These are phyloP conservation scores for Fissipunctia ypsillon DNA, from an alignment of 2,888 invertebrate species.

Conservation along the genomic window DNA sequence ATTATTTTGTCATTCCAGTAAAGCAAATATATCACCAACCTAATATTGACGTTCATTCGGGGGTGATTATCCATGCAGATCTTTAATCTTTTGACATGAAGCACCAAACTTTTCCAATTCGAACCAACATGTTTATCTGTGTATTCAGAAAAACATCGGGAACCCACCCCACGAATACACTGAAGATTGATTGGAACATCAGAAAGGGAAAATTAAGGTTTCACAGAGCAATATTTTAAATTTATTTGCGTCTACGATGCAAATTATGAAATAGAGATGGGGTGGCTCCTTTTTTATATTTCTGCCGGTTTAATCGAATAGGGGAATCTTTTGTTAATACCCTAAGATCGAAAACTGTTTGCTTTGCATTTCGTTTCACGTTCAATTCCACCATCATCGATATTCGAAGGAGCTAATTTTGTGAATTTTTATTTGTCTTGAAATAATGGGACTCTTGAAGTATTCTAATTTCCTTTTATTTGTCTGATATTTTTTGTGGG, in stretches of 20 bases:
- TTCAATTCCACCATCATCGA: slow-evolving; percentile 58
- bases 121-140: slow-evolving; percentile 63
- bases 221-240: slow-evolving; percentile 87
- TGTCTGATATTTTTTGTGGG: slow-evolving; percentile 64
- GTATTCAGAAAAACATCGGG: slow-evolving; percentile 56
- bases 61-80: slow-evolving; percentile 59
- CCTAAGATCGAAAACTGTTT: slow-evolving; percentile 81
- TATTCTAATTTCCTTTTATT: slow-evolving; percentile 65
- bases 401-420: slow-evolving; percentile 66
- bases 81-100: slow-evolving; percentile 57
- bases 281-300: slow-evolving; percentile 78
- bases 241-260: slow-evolving; percentile 89
- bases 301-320: slow-evolving; percentile 85
- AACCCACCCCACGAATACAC: slow-evolving; percentile 64
- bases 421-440: slow-evolving; percentile 66
- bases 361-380: slow-evolving; percentile 76
- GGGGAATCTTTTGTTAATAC: slow-evolving; percentile 85
- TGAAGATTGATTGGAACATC: slow-evolving; percentile 82
- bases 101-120: slow-evolving; percentile 63
- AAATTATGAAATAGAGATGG: slow-evolving; percentile 89
- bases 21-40: slow-evolving; percentile 11
- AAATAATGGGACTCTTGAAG: slow-evolving; percentile 64
- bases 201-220: slow-evolving; percentile 86
- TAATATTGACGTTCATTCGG: slow-evolving; percentile 41
- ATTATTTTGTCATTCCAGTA: slow-evolving; percentile 12